Conservation (phyloP, 2,113 vertebrate genomes). For the Polypterus senegalus region DNA sequence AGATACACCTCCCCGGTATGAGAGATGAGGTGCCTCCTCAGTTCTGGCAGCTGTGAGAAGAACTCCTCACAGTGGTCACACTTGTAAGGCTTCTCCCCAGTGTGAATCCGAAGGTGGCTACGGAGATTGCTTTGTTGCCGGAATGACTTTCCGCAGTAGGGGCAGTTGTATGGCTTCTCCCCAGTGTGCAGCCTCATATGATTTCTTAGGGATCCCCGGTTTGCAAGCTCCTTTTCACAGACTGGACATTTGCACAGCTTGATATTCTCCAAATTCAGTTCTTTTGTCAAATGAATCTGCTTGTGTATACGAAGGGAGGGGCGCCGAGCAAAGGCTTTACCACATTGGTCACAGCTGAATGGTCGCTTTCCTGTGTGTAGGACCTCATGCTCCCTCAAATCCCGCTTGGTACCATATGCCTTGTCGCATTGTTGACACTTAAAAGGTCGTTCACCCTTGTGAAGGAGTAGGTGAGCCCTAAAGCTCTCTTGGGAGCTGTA, state of each 20-base stretch:
- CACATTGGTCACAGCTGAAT: slow-evolving; percentile 58
- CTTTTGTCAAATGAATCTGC: slow-evolving; percentile 46
- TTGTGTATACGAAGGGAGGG: slow-evolving; percentile 58
- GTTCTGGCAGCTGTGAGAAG: slow-evolving; percentile 63
- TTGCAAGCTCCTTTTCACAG: slow-evolving; percentile 57
- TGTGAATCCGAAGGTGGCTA: slow-evolving; percentile 66
- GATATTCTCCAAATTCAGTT: slow-evolving; percentile 21
- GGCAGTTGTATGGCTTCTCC: slow-evolving; percentile 59
- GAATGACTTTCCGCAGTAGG: slow-evolving; percentile 61
- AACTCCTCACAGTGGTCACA: slow-evolving; percentile 48
- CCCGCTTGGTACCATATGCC: slow-evolving; percentile 53
- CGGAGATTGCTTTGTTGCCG: slow-evolving; percentile 63
- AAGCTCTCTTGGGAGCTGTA: slow-evolving; percentile 46
- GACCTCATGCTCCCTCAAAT: slow-evolving; percentile 66
- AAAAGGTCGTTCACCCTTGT: slow-evolving; percentile 46
- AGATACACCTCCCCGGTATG: slow-evolving; percentile 67
- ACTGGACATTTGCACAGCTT: slow-evolving; percentile 43
- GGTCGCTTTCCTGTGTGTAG: slow-evolving; percentile 55
- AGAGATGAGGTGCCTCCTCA: slow-evolving; percentile 56
- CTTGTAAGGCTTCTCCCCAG: slow-evolving; percentile 54
- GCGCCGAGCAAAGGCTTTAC: slow-evolving; percentile 54
- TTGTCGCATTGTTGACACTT: slow-evolving; percentile 61
- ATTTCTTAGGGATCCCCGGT: slow-evolving; percentile 57
- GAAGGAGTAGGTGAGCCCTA: slow-evolving; percentile 32
- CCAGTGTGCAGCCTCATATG: slow-evolving; percentile 61